These are phyloP conservation scores for Chunga burmeisteri DNA, from an alignment of 2,113 vertebrate species.

Conservation along the genomic window DNA sequence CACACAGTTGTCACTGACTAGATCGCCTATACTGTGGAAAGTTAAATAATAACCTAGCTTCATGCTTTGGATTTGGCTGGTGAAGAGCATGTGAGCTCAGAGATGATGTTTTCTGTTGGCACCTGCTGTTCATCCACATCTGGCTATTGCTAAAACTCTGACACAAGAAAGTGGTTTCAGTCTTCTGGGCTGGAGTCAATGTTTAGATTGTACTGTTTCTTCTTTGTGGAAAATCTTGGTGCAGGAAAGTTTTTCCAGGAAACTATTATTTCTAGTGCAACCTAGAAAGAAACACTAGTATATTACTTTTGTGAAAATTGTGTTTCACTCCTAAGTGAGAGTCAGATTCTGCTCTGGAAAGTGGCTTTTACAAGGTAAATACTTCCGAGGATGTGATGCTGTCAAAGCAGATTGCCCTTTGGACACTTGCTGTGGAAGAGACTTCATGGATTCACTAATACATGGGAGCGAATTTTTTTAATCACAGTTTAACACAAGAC, in stretches of 20 bases:
- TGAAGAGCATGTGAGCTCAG: not conserved
- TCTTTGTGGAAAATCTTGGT: conserved; percentile 1
- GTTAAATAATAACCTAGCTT: not conserved
- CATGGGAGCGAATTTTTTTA: conserved; percentile 42
- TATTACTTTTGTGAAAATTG: not conserved
- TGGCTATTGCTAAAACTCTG: conserved; percentile 34
- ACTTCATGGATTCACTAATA: not conserved
- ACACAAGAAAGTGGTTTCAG: conserved; percentile 21
- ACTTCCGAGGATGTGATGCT: not conserved
- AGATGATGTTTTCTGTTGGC: conserved; percentile 46
- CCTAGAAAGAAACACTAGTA: not conserved
- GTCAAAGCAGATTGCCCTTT: not conserved
- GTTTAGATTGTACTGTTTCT: conserved; percentile 18
- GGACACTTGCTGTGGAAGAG: not conserved
- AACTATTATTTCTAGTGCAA: not conserved
- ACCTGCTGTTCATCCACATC: conserved; percentile 24
- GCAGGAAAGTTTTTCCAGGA: conserved; percentile 1
- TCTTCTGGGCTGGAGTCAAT: not conserved
- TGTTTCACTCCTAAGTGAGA: not conserved
- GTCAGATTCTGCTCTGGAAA: not conserved
- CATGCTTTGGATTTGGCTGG: not conserved
- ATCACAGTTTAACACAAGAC: conserved; percentile 44
- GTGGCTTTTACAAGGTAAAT: not conserved
- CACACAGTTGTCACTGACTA: not conserved
- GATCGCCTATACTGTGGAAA: not conserved